Evolutionary conservation across 2,113 vertebrate species (phyloP).

Genomic region (Glareola pratincola): DNA sequence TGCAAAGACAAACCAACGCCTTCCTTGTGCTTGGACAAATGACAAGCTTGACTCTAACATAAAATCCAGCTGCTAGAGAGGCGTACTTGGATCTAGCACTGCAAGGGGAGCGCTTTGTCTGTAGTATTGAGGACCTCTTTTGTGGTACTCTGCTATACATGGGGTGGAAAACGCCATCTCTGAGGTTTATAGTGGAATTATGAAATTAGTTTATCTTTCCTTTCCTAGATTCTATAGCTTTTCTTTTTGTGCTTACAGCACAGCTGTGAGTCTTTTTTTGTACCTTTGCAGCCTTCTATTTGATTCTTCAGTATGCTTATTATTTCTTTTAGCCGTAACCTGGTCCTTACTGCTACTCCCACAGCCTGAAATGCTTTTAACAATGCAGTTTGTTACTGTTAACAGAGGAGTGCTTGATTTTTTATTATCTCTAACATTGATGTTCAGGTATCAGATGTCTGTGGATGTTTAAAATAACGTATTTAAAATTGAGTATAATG

Average conservation of each 20-base stretch:
- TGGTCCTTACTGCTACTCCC: background rate
- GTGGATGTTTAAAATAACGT: background rate
- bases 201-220: background rate
- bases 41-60: background rate
- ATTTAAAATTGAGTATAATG: background rate
- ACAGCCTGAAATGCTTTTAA: background rate
- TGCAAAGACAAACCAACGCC: background rate
- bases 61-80: background rate
- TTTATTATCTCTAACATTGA: background rate
- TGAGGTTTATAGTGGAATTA: background rate
- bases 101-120: background rate
- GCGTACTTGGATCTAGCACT: background rate
- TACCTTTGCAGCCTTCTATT: background rate
- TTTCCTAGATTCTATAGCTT: background rate
- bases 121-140: background rate
- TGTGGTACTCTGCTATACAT: rapidly evolving
- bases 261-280: background rate
- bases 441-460: background rate
- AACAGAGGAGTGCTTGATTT: background rate
- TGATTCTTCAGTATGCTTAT: background rate
- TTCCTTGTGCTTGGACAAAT: background rate
- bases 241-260: background rate
- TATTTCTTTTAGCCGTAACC: background rate
- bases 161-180: background rate
- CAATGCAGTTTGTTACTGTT: background rate